A percentile compares a stretch with the other conserved stretches of the same genome.
These are phyloP conservation scores for Acropora yongei DNA, from an alignment of 64 coral and sea anemone species.

Conservation along the genomic window DNA sequence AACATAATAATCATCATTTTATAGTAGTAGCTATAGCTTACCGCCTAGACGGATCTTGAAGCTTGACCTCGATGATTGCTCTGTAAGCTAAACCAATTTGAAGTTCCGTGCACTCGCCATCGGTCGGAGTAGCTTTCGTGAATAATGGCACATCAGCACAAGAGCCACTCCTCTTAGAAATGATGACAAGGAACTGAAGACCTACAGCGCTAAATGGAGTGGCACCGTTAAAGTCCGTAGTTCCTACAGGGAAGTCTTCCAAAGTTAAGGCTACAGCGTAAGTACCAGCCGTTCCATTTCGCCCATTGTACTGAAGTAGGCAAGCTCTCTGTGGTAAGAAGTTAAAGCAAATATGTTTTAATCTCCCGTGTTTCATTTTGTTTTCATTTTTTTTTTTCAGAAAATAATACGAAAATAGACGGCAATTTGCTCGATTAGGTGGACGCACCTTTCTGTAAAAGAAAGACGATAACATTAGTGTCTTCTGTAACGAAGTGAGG, in stretches of 20 bases:
- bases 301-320: not conserved
- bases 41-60: not conserved
- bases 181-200: constrained; percentile 5
- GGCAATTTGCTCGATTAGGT: too few relatives aligned
- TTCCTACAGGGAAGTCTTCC: constrained; percentile 3
- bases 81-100: constrained; percentile 3
- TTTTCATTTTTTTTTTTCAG: too few relatives aligned
- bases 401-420: too few relatives aligned
- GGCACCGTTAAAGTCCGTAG: not conserved
- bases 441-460: too few relatives aligned
- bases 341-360: not conserved
- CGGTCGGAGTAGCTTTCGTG: not conserved
- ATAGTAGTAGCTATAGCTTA: not conserved
- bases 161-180: not conserved
- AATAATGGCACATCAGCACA: not conserved
- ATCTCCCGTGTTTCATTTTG: too few relatives aligned
- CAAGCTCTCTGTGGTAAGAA: not conserved
- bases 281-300: not conserved
- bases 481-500: too few relatives aligned
- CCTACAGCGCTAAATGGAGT: not conserved
- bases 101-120: not conserved
- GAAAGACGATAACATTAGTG: too few relatives aligned
- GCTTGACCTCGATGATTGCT: constrained; percentile 5
- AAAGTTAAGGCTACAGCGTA: not conserved
- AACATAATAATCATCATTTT: too few relatives aligned